Evolutionary conservation across 2,797 vertebrate genomes (phyloP), one percentile per base, ranked within the genome.

Genomic region (Tolypeutes matacus): DNA sequence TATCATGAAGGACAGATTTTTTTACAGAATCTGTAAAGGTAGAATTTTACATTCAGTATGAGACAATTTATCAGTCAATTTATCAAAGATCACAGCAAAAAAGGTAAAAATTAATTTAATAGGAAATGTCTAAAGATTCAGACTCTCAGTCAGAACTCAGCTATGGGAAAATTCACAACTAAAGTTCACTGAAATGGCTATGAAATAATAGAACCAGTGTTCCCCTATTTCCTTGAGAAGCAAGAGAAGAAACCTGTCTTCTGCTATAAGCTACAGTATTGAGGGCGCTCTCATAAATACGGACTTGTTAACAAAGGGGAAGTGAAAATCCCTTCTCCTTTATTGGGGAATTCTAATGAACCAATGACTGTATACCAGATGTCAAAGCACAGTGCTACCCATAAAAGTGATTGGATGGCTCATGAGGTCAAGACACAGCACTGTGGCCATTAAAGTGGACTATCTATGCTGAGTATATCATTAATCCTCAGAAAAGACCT

Each of bases 41-140:
- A 95, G 42, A 85, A 82, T 60, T 56, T 87, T 90, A 67, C 17
- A 62, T 81, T 96, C 42, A 90, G 34, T 69, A 82, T 87, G 77
- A 77, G 58, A 75, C 36, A 62, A 64, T 65, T 42, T 89, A 76
- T 87, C 81, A 77, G 11, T 51, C 39, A 56, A 14, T 7, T 65
- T 89, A 29, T 49, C 49, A 67, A 20, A 53, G 34, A 87, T 64
- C 42, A 93, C 65, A 82, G 51, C 69, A 46, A 67, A 91, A 77
- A 56, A 17, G 23, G 17, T 51, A 36, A 36, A 20, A 70, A 56
- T 15, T 15, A 82, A 90, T 15, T 62, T 46, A 83, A 73, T 12
- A 65, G 25, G 62, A 86, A 95, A 91, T 73, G 25, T 91, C 23
- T 92, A 46, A 94, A 89, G 56, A 86, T 11, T 29, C 46, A 93